phyloP scores from a whole-genome alignment of 2,797 vertebrate species.

The Channallabes apus region DNA sequence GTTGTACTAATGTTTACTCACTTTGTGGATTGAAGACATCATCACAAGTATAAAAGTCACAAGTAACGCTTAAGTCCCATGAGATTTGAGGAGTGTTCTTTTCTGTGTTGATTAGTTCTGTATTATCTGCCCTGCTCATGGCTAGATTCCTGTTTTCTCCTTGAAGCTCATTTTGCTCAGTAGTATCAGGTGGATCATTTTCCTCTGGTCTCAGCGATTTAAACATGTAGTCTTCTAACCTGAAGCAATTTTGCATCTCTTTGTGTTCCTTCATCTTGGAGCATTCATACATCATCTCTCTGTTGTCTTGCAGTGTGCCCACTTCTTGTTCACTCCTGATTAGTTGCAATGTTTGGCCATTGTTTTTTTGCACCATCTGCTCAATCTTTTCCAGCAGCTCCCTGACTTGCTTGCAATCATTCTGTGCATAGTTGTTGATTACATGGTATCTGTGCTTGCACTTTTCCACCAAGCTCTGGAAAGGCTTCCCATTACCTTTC shows the following conservation, averaged over 20 bases:
- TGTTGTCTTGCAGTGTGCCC: neutral
- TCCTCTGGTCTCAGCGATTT: neutral
- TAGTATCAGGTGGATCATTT: neutral
- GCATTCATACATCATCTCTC: neutral
- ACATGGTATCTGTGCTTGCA: constrained; percentile 28
- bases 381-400: constrained; percentile 38
- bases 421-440: neutral
- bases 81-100: neutral
- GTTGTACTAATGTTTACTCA: neutral
- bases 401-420: constrained; percentile 1
- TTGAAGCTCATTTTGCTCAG: neutral
- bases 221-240: neutral
- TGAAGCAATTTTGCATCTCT: neutral
- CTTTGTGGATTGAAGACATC: neutral
- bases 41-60: neutral
- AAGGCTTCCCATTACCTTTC: neutral
- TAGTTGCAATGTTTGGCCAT: neutral
- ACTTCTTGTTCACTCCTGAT: neutral
- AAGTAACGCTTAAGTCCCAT: neutral
- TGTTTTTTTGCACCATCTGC: constrained; percentile 24
- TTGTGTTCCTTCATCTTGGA: neutral
- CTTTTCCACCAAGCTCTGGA: constrained; percentile 26
- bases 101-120: neutral
- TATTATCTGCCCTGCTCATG: neutral
- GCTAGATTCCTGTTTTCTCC: neutral